phyloP scores from a whole-genome alignment of 1,140 invertebrate genomes.

The Drosophila mojavensis region DNA sequence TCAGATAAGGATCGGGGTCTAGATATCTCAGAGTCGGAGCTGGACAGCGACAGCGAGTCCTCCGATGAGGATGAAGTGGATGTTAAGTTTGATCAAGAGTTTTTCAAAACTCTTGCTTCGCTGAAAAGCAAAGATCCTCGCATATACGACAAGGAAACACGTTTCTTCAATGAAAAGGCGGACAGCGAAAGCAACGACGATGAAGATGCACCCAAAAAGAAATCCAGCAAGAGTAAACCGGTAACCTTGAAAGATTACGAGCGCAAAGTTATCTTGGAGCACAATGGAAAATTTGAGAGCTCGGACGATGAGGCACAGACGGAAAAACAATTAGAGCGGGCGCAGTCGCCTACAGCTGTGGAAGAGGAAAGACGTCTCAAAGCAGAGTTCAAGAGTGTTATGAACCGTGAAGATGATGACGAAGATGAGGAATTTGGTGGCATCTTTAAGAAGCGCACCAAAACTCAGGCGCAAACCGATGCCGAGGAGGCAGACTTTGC shows the following conservation, averaged over 20 bases:
- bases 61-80: slow-evolving; percentile 87
- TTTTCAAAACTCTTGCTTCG: slow-evolving; percentile 92
- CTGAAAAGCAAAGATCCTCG: slow-evolving; percentile 95
- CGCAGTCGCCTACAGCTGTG: slow-evolving; percentile 86
- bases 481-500: slow-evolving; percentile 88
- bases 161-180: slow-evolving; percentile 87
- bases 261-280: slow-evolving; percentile 89
- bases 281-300: slow-evolving; percentile 87
- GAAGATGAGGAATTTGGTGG: slow-evolving; percentile 86
- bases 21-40: slow-evolving; percentile 84
- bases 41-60: slow-evolving; percentile 84
- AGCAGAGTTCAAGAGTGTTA: slow-evolving; percentile 87
- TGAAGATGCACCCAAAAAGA: slow-evolving; percentile 51
- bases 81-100: slow-evolving; percentile 91
- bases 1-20: slow-evolving; percentile 91
- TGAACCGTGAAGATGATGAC: slow-evolving; percentile 85
- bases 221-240: slow-evolving; percentile 85
- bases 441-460: slow-evolving; percentile 86
- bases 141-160: slow-evolving; percentile 92
- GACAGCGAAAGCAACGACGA: slow-evolving; percentile 69
- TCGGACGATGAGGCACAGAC: slow-evolving; percentile 50
- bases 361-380: slow-evolving; percentile 90
- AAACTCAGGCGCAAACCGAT: slow-evolving; percentile 87
- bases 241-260: slow-evolving; percentile 93
- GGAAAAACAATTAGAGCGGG: slow-evolving; percentile 43